Conservation (phyloP, 2,888 invertebrate species). For the Diadromus collaris region DNA sequence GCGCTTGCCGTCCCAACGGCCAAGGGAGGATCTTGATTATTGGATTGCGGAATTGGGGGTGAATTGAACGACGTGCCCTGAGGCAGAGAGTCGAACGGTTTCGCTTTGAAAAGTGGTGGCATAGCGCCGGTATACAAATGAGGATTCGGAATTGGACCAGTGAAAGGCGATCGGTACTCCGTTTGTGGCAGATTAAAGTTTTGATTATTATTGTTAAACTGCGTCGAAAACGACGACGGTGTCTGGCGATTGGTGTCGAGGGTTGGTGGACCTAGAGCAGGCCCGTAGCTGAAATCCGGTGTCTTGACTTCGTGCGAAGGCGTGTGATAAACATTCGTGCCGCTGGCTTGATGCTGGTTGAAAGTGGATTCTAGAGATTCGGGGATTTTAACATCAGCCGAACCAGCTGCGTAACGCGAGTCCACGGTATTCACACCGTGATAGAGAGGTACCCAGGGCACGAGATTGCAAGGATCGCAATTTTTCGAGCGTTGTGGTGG, state of each 20-base stretch:
- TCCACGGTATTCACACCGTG: conserved; percentile 50
- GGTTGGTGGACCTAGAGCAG: conserved; percentile 43
- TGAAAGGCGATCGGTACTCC: conserved; percentile 48
- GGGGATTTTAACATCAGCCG: conserved; percentile 28
- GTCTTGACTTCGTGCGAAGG: conserved; percentile 65
- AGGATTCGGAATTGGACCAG: conserved; percentile 84
- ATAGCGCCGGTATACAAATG: conserved; percentile 84
- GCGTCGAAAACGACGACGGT: conserved; percentile 13
- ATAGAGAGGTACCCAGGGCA: conserved; percentile 90
- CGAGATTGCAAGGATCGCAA: conserved; percentile 90
- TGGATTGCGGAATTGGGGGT: conserved; percentile 21
- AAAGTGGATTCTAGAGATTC: conserved; percentile 30
- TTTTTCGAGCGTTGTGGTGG: conserved; percentile 80
- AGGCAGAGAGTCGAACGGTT: conserved; percentile 51
- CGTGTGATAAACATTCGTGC: conserved; percentile 31
- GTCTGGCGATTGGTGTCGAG: conserved; percentile 46
- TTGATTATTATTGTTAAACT: conserved; percentile 47
- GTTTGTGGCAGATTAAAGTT: conserved; percentile 52
- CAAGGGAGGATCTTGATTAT: conserved; percentile 24
- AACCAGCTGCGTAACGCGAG: conserved; percentile 50
- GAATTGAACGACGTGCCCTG: conserved; percentile 40
- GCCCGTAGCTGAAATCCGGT: conserved; percentile 67
- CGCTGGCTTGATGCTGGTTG: conserved; percentile 44
- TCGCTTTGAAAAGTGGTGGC: conserved; percentile 84
- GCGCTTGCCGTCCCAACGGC: conserved; percentile 7